Evolutionary conservation across 2,888 invertebrate species (phyloP), one percentile per base, ranked within the genome.

Genomic region (Caenorhabditis zanzibari): DNA sequence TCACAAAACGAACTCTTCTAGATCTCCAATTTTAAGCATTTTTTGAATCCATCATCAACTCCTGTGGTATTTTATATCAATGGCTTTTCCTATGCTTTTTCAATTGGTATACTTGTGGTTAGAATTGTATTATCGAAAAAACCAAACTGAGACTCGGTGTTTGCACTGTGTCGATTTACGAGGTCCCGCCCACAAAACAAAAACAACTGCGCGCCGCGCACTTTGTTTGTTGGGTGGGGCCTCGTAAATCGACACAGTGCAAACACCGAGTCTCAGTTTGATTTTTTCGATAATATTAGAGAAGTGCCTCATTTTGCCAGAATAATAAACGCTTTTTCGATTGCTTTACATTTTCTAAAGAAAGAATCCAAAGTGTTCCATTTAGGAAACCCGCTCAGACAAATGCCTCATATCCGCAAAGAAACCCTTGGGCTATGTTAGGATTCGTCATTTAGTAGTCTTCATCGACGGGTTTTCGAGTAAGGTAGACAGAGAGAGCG

Each of bases 381-480:
- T 47, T 10, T 28, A 58, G 28, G 9, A 56, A 44, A 47, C 82
- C 82, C 82, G 82, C 76, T 86, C 86, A 86, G 84, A 86, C 86
- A 86, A 86, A 86, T 86, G 86, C 86, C 86, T 86, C 86, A 74
- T 73, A 79, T 76, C 81, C 86, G 68, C 83, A 83, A 80, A 35
- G 76, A 52, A 38, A 52, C 54, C 14, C 54, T 14, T 54, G 54
- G 14, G 54, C 14, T 44, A 68, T n/a, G n/a, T 75, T 86, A 84
- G 79, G 86, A 82, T 82, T 86, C 86, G 86, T 86, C 86, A 86
- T 86, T 84, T 81, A 82, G 68, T 85, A 52, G 76, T 86, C 84
- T 86, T 86, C 86, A 86, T 84, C 81, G 84, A 84, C 80, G 84
- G 86, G 81, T 84, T 86, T 79, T 85, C 81, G 79, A 84, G 82